Base-by-base conservation (phyloP, 2,113 vertebrate genomes). In the Axis porcinus region DNA sequence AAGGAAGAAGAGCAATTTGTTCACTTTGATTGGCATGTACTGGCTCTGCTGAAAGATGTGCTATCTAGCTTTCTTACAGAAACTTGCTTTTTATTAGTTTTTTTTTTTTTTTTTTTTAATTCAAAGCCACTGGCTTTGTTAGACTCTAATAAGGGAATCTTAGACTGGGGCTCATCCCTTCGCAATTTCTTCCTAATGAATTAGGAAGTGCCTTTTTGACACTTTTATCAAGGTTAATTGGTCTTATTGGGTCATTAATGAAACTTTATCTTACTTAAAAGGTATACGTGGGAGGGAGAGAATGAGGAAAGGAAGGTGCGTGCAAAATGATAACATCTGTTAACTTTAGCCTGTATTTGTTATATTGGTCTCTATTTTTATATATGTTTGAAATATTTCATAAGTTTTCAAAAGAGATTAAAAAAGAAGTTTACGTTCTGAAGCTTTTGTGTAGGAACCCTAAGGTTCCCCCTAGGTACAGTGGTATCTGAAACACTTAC, bases 401-500 rank as follows among this genome's bases (percentile, higher is more conserved):
- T 89, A 55, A 86, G 12, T 27, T 86, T 97, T 92, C 45, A 60
- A 82, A 92, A 92, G 78, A 81, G 40, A 88, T 43, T 30, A 12
- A 85, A 86, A 84, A 93, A 50, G 27, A 88, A 14, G 16, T 55
- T 58, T 93, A 17, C n/a, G 91, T 95, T 55, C 78, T 67, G 43
- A 95, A 86, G 50, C 7, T 14, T 60, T 89, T 12, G 11, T 10
- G 60, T 7, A 81, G 96, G 89, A 81, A 5, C 3, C 4, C 15
- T 33, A 81, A 8, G 7, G n/a, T 76, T 30, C 33, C 50, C 30
- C 21, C 60, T 27, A 40, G 60, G 60, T 40, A 82, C 3, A n/a
- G 40, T 11, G 93, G 64, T 43, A 86, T 30, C 13, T 87, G 79
- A 94, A 91, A 95, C 33, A 85, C 74, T 74, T 78, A 97, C 94